Percentiles rank a stretch among this genome's conserved stretches.
phyloP scores from a whole-genome alignment of 2,888 invertebrate species.

The Euspilapteryx auroguttella region DNA sequence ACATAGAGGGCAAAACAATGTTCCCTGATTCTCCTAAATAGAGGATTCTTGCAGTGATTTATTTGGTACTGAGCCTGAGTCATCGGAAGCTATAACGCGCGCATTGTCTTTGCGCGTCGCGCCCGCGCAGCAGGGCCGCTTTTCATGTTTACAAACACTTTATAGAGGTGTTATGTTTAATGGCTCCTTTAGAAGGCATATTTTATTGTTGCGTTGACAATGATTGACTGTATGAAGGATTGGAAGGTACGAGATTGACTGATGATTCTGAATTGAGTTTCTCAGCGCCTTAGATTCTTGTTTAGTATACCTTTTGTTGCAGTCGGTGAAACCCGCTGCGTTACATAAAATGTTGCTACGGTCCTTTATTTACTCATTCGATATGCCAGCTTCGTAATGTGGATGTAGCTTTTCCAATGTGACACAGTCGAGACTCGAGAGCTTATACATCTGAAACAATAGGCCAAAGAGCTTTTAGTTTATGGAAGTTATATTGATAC shows the following conservation, averaged over 20 bases:
- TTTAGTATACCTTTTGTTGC: constrained; percentile 2
- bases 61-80: constrained; percentile 22
- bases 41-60: constrained; percentile 39
- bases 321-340: constrained; percentile 3
- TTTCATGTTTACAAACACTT: constrained; percentile 59
- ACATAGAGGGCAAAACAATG: constrained; percentile 41
- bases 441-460: too few relatives aligned
- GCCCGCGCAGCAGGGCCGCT: constrained; percentile 43
- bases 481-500: too few relatives aligned
- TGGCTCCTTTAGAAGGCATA: constrained; percentile 47
- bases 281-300: background rate
- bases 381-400: background rate
- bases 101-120: constrained; percentile 35
- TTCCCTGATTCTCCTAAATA: constrained; percentile 49
- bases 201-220: constrained; percentile 32
- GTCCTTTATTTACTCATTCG: constrained; percentile 1
- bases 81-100: constrained; percentile 42
- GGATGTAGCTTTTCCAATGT: too few relatives aligned
- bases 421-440: too few relatives aligned
- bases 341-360: constrained; percentile 3
- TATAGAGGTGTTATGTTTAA: constrained; percentile 53
- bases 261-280: constrained; percentile 3
- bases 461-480: too few relatives aligned
- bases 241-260: constrained; percentile 2
- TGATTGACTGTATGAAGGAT: constrained; percentile 19